phyloP scores from a whole-genome alignment of 2,888 invertebrate genomes.

The Mimas tiliae region DNA sequence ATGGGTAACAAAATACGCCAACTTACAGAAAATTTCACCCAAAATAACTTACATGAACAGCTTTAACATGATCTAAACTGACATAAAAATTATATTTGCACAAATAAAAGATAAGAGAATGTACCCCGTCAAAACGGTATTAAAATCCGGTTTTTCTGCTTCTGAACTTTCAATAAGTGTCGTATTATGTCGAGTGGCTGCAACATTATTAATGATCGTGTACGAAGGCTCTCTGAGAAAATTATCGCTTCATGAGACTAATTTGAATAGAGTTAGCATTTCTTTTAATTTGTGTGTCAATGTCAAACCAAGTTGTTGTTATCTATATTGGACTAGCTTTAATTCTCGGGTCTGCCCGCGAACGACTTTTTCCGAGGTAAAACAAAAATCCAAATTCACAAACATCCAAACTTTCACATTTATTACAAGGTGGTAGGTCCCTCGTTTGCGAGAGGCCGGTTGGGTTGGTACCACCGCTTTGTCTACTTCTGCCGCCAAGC shows the following conservation, averaged over 20 bases:
- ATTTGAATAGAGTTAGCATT: slow-evolving; percentile 15
- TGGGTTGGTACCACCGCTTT: too few species aligned
- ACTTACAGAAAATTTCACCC: neutral
- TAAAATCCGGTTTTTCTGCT: slow-evolving; percentile 2
- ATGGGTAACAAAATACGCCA: neutral
- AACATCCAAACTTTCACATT: too few species aligned
- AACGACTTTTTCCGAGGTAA: too few species aligned
- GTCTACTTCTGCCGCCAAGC: too few species aligned
- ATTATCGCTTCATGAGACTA: neutral
- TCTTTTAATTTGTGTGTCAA: slow-evolving; percentile 17
- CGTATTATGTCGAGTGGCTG: slow-evolving; percentile 21
- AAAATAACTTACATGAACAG: neutral
- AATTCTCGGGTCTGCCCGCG: too few species aligned
- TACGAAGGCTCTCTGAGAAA: neutral
- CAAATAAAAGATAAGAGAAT: neutral
- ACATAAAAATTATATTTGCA: neutral
- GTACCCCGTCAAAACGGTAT: too few species aligned
- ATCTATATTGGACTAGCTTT: too few species aligned
- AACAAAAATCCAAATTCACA: too few species aligned
- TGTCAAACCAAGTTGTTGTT: neutral
- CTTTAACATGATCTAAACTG: neutral
- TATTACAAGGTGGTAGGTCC: too few species aligned
- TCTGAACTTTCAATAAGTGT: slow-evolving; percentile 26
- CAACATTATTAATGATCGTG: slow-evolving; percentile 11
- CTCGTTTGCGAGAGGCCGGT: too few species aligned